Percentiles rank a stretch among this genome's conserved stretches.
These are phyloP conservation scores for Erythrolamprus reginae DNA, from an alignment of 2,113 vertebrate species.

Conservation along the genomic window DNA sequence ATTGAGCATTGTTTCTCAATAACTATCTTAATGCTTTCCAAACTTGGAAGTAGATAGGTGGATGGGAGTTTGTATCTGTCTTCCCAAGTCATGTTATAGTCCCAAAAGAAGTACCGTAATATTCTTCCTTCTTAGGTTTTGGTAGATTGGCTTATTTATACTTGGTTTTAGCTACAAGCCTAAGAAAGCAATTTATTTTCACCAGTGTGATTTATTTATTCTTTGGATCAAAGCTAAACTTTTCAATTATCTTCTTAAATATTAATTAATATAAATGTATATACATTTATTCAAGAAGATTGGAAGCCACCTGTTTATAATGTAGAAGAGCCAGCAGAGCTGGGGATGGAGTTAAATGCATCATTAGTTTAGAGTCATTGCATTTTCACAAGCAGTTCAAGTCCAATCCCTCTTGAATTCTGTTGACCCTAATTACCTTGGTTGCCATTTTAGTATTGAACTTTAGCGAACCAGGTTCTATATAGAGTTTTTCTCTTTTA, in stretches of 20 bases:
- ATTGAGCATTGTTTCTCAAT: not conserved
- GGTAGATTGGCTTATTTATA: not conserved
- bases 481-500: not conserved
- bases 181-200: not conserved
- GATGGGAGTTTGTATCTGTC: not conserved
- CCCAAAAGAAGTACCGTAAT: not conserved
- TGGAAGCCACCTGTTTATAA: not conserved
- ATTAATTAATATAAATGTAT: not conserved
- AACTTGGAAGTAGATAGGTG: not conserved
- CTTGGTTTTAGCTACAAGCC: not conserved
- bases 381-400: not conserved
- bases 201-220: not conserved
- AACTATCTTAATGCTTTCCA: not conserved
- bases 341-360: too few relatives aligned
- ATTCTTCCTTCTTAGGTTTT: not conserved
- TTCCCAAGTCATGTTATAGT: not conserved
- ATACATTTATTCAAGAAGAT: not conserved
- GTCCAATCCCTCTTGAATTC: not conserved
- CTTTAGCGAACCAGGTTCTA: not conserved
- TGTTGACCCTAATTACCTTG: too few relatives aligned
- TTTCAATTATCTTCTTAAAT: not conserved
- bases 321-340: not conserved
- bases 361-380: not conserved
- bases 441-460: not conserved
- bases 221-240: not conserved